Percentiles rank a stretch among this genome's conserved stretches.
These are phyloP conservation scores for Brachyistius frenatus DNA, from an alignment of 2,113 vertebrate genomes.

Conservation along the genomic window DNA sequence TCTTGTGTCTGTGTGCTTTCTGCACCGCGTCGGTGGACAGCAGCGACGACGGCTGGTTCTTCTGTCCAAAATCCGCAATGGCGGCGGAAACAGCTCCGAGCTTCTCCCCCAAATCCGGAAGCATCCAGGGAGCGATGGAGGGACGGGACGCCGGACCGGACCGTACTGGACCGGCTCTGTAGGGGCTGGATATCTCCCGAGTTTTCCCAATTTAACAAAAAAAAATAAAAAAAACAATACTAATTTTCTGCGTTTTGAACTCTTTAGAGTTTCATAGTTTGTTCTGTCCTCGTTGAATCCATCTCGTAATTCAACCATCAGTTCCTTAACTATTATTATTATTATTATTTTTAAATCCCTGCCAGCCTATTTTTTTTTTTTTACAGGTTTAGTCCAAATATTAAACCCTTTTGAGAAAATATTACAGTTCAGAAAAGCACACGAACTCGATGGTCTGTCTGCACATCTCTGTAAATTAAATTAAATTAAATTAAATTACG, in stretches of 20 bases:
- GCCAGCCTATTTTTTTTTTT: background rate
- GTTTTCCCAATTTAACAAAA: background rate
- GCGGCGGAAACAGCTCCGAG: constrained; percentile 87
- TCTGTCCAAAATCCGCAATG: constrained; percentile 91
- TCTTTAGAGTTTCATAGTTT: background rate
- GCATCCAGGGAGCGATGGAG: constrained; percentile 85
- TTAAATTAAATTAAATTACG: too few species aligned
- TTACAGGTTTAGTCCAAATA: background rate
- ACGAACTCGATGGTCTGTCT: too few species aligned
- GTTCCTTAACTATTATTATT: constrained; percentile 66
- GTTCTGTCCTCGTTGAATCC: background rate
- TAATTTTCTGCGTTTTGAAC: background rate
- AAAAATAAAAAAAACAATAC: background rate
- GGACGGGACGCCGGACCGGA: constrained; percentile 81
- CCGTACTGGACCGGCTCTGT: too few species aligned
- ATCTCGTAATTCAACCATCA: constrained; percentile 45
- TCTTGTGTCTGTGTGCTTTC: constrained; percentile 24
- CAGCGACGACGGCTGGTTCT: constrained; percentile 75
- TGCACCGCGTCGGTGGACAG: constrained; percentile 79
- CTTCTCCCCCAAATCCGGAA: constrained; percentile 86
- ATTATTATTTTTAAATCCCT: background rate
- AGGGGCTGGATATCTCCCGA: too few species aligned
- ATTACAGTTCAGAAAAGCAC: background rate
- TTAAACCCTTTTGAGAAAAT: background rate
- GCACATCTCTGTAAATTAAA: too few species aligned